These are phyloP conservation scores for Odocoileus hemionus DNA, from an alignment of 2,113 vertebrate species.

Conservation along the genomic window DNA sequence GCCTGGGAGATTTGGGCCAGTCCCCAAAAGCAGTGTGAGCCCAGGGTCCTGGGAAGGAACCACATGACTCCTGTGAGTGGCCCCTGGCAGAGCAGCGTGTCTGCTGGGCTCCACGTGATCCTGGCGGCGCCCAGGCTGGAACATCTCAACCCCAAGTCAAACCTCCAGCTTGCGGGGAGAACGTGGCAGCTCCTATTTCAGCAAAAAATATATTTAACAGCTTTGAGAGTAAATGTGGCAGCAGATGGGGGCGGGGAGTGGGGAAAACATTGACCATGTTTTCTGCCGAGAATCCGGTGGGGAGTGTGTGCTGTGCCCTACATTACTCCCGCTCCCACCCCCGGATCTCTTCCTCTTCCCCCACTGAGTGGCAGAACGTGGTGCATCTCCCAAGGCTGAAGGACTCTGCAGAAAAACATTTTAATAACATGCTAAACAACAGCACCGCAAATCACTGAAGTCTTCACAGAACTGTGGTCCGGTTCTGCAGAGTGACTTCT, in stretches of 20 bases:
- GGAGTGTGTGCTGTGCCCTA: slow-evolving; percentile 32
- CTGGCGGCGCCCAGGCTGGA: fast-evolving
- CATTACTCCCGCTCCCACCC: not conserved
- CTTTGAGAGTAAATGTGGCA: not conserved
- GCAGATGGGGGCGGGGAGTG: not conserved
- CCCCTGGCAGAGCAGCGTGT: not conserved
- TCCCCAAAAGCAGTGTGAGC: not conserved
- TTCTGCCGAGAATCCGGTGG: slow-evolving; percentile 33
- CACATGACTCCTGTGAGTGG: not conserved
- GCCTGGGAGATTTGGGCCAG: not conserved
- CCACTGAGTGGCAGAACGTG: not conserved
- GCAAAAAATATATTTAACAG: not conserved
- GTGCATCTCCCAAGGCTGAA: not conserved
- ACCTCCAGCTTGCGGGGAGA: not conserved
- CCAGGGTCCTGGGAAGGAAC: not conserved
- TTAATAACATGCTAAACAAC: not conserved
- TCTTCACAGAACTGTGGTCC: not conserved
- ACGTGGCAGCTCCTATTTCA: not conserved
- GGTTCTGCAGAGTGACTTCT: not conserved
- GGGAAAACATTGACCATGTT: not conserved
- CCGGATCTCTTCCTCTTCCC: not conserved
- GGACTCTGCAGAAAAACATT: not conserved
- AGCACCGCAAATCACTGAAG: not conserved
- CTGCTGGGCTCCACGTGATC: not conserved
- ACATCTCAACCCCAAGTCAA: not conserved